Evolutionary conservation across 2,113 vertebrate genomes (phyloP).

Genomic region (Paramisgurnus dabryanus): DNA sequence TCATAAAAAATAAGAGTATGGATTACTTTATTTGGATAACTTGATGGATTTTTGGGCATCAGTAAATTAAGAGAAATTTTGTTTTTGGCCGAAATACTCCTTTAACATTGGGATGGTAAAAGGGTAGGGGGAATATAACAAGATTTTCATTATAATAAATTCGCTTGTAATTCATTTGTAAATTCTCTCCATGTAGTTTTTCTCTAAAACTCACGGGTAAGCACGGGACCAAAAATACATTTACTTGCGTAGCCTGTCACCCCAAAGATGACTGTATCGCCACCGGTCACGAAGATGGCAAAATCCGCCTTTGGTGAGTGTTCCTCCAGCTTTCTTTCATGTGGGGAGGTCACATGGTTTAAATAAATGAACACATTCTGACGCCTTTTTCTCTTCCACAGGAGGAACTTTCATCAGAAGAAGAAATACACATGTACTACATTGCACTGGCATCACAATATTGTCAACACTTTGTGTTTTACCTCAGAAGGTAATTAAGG

Average conservation of each 20-base stretch:
- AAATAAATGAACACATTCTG: not conserved
- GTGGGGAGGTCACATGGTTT: not conserved
- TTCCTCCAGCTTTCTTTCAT: not conserved
- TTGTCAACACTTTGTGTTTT: constrained; percentile 85
- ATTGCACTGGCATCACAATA: constrained; percentile 88
- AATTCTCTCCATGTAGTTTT: constrained; percentile 73
- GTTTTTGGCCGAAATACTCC: too few relatives aligned
- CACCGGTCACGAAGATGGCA: constrained; percentile 89
- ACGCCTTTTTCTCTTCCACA: constrained; percentile 54
- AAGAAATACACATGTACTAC: constrained; percentile 88
- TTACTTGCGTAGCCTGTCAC: constrained; percentile 86
- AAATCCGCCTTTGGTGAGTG: constrained; percentile 89
- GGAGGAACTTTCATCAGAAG: constrained; percentile 89
- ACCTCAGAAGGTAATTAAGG: constrained; percentile 81
- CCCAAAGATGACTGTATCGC: constrained; percentile 92
- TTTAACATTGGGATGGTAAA: too few relatives aligned
- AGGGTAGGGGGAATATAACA: too few relatives aligned
- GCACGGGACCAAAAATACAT: constrained; percentile 79
- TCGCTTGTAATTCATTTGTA: too few relatives aligned
- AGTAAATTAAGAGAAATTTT: too few relatives aligned
- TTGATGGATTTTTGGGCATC: too few relatives aligned
- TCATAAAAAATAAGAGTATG: too few relatives aligned
- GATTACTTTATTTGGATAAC: too few relatives aligned
- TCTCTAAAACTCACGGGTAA: constrained; percentile 73
- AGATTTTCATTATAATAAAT: too few relatives aligned